A percentile compares a stretch with the other conserved stretches of the same genome.
phyloP scores from a whole-genome alignment of 2,888 invertebrate species.

The Drosophila yooni region DNA sequence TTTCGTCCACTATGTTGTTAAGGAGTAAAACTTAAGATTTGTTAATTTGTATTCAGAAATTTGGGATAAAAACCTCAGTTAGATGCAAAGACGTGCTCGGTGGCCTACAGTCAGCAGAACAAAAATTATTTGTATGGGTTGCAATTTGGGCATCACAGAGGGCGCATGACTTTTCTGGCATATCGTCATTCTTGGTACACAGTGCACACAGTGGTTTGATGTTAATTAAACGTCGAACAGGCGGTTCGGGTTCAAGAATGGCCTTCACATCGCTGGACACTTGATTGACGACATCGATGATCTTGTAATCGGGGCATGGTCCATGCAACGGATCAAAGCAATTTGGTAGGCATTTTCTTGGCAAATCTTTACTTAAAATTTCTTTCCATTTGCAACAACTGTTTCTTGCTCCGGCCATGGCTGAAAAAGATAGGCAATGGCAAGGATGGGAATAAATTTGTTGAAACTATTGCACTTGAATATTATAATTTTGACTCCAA shows the following conservation, averaged over 20 bases:
- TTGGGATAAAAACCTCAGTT: conserved; percentile 47
- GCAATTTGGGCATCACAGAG: conserved; percentile 43
- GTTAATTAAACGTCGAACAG: conserved; percentile 40
- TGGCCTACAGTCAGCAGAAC: conserved; percentile 53
- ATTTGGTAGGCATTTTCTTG: conserved; percentile 5
- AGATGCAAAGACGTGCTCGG: conserved; percentile 49
- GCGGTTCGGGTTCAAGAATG: conserved; percentile 35
- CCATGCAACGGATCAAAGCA: conserved; percentile 48
- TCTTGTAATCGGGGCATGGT: conserved; percentile 48
- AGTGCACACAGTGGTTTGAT: conserved; percentile 28
- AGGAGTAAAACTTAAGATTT: background rate
- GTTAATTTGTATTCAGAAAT: background rate
- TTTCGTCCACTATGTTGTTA: conserved; percentile 39
- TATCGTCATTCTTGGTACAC: conserved; percentile 18
- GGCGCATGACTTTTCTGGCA: conserved; percentile 29
- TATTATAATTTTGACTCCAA: conserved; percentile 16
- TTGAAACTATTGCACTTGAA: conserved; percentile 27
- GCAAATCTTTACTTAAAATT: conserved; percentile 1
- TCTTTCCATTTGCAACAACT: conserved; percentile 53
- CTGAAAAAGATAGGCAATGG: background rate
- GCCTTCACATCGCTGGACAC: background rate
- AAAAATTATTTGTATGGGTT: conserved; percentile 39
- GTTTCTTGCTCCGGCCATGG: conserved; percentile 43
- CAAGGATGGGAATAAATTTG: background rate
- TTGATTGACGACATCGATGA: background rate